Conservation (phyloP, 2,113 vertebrate genomes). For the Petroica traversi region DNA sequence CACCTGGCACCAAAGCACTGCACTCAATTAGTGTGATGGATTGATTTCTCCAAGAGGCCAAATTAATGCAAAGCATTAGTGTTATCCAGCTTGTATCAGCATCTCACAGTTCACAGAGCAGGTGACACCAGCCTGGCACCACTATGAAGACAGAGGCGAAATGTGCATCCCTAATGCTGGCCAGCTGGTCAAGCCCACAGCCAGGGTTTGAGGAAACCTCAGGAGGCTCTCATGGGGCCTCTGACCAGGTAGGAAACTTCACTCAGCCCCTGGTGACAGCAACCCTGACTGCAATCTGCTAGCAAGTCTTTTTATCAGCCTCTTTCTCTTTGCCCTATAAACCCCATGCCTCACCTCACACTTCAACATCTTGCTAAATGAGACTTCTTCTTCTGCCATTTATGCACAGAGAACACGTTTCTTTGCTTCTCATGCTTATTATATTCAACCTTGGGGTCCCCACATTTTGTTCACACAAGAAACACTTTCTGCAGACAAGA, state of each 20-base stretch:
- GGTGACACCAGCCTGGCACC: constrained; percentile 11
- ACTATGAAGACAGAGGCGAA: neutral
- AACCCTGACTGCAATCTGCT: neutral
- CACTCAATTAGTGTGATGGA: constrained; percentile 65
- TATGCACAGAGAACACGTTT: neutral
- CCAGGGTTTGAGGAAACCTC: neutral
- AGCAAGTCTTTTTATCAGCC: neutral
- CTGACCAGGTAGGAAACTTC: neutral
- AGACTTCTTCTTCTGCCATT: neutral
- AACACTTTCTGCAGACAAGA: neutral
- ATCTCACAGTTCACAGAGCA: constrained; percentile 42
- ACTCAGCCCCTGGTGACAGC: neutral
- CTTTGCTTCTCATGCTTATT: neutral
- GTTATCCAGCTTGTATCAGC: constrained; percentile 66
- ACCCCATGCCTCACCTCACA: neutral
- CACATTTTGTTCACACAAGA: neutral
- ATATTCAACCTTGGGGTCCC: neutral
- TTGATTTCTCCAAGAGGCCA: constrained; percentile 55
- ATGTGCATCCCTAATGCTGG: neutral
- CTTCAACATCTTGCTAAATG: neutral
- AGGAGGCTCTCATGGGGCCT: neutral
- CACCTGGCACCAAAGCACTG: constrained; percentile 44
- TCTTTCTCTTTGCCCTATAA: neutral
- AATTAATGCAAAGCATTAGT: constrained; percentile 59
- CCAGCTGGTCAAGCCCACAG: neutral